These are phyloP conservation scores for Latrodectus hesperus DNA, from an alignment of 2,888 invertebrate genomes.

Conservation along the genomic window DNA sequence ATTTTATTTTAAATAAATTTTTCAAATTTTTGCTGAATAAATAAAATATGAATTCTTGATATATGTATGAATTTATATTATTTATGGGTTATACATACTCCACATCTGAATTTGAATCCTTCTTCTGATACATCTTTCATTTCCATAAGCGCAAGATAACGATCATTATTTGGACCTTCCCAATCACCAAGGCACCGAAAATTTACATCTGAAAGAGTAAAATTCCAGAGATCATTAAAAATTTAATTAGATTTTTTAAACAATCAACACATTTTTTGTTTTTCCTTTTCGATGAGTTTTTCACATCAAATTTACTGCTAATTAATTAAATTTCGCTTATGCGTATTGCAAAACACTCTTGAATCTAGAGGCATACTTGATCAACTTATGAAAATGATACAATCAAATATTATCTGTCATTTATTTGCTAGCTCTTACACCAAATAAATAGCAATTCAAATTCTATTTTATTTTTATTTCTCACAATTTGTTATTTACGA, in stretches of 20 bases:
- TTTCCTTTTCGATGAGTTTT: no score
- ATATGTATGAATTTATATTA: background rate
- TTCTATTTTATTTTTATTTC: no score
- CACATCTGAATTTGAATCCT: conserved; percentile 72
- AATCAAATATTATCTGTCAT: no score
- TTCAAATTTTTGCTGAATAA: background rate
- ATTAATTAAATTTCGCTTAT: no score
- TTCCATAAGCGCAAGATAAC: conserved; percentile 76
- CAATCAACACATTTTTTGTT: no score
- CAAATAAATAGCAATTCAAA: no score
- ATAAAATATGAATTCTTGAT: background rate
- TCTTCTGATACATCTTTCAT: conserved; percentile 65
- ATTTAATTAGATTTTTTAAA: background rate
- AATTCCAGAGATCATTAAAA: background rate
- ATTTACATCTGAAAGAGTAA: conserved; percentile 77
- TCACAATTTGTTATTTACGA: no score
- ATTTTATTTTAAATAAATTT: background rate
- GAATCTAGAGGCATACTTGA: no score
- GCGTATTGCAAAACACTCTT: no score
- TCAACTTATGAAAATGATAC: no score
- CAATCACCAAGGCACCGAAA: conserved; percentile 81
- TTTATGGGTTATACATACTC: conserved; percentile 66
- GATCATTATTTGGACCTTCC: conserved; percentile 78
- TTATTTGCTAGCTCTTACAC: no score
- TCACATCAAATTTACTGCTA: no score